Conservation (phyloP, 2,797 vertebrate species). For the Labroides dimidiatus region DNA sequence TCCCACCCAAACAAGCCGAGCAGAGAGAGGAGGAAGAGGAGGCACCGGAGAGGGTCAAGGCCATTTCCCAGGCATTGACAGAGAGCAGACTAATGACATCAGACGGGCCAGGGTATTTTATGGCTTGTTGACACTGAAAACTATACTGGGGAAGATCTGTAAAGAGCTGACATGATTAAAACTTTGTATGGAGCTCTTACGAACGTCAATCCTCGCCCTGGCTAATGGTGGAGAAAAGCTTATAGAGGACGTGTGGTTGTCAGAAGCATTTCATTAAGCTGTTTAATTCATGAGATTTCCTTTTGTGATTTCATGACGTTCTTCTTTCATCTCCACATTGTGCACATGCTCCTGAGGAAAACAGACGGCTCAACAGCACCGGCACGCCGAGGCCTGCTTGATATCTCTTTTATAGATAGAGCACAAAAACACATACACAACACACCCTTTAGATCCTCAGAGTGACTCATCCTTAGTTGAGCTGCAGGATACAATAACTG, state of each 20-base stretch:
- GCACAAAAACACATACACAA: slow-evolving; percentile 18
- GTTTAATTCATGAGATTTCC: slow-evolving; percentile 71
- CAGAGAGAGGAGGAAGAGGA: slow-evolving; percentile 46
- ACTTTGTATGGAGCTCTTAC: slow-evolving; percentile 37
- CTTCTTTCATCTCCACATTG: slow-evolving; percentile 75
- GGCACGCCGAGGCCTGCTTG: slow-evolving; percentile 64
- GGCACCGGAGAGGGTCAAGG: slow-evolving; percentile 55
- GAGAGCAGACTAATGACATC: slow-evolving; percentile 39
- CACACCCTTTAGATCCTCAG: slow-evolving; percentile 40
- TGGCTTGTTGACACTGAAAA: slow-evolving; percentile 47
- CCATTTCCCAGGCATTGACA: slow-evolving; percentile 57
- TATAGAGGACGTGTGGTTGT: slow-evolving; percentile 42
- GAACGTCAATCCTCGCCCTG: slow-evolving; percentile 11
- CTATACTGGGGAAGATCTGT: slow-evolving; percentile 29
- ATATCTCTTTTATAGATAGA: slow-evolving; percentile 58
- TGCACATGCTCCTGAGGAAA: slow-evolving; percentile 57
- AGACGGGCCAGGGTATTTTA: slow-evolving; percentile 39
- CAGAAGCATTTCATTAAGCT: slow-evolving; percentile 62
- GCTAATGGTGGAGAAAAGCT: slow-evolving; percentile 30
- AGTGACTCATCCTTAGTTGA: slow-evolving; percentile 53
- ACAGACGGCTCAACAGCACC: slow-evolving; percentile 56
- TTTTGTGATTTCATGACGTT: slow-evolving; percentile 73
- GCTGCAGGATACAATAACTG: slow-evolving; percentile 36
- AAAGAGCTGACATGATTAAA: slow-evolving; percentile 44
- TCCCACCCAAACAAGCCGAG: slow-evolving; percentile 65